Evolutionary conservation across 2,113 vertebrate genomes (phyloP).

Genomic region (Sula dactylatra): DNA sequence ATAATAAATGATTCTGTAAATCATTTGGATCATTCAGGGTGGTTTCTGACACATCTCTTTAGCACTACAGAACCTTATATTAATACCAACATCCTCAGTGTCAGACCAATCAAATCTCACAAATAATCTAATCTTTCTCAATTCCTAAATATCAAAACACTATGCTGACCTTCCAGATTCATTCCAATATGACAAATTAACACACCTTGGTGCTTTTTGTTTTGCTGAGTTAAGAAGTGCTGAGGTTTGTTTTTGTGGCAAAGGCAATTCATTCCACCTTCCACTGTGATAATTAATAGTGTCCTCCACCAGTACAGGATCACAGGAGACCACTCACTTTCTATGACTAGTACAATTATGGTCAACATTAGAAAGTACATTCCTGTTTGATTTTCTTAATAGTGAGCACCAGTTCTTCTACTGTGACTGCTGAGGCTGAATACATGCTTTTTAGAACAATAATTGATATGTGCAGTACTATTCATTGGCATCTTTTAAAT

Average conservation of each 20-base stretch:
- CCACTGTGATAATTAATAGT: conserved; percentile 5
- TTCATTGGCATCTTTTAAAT: neutral
- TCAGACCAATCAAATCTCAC: neutral
- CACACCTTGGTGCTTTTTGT: neutral
- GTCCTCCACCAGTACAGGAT: neutral
- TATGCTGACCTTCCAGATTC: neutral
- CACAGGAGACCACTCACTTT: neutral
- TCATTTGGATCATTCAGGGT: neutral
- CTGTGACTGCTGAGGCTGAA: neutral
- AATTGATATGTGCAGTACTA: neutral
- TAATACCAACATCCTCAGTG: neutral
- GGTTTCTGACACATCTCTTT: neutral
- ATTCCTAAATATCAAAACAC: neutral
- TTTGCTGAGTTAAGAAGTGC: neutral
- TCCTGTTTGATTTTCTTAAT: neutral
- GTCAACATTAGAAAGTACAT: neutral
- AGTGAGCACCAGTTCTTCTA: neutral
- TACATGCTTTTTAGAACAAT: neutral
- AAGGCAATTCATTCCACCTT: neutral
- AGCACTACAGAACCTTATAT: neutral
- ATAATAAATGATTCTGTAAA: neutral
- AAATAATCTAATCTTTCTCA: neutral
- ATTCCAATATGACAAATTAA: neutral
- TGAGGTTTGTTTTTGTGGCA: neutral
- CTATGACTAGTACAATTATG: neutral